Evolutionary conservation across 2,888 invertebrate genomes (phyloP).

Genomic region (Rotaria sp.): DNA sequence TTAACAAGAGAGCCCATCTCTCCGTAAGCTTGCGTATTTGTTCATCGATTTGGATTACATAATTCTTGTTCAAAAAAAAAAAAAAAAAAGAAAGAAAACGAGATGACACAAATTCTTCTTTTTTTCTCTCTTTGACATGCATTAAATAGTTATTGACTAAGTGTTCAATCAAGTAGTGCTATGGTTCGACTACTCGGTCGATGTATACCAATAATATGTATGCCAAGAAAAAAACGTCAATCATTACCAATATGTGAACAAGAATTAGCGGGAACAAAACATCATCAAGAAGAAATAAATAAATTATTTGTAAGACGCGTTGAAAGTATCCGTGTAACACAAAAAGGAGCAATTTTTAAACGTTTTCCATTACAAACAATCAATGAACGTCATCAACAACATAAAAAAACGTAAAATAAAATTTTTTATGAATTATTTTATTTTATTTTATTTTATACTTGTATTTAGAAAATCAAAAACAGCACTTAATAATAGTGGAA

Average conservation of each 20-base stretch:
- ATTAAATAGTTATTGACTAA: neutral
- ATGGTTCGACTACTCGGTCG: slow-evolving; percentile 5
- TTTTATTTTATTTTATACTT: neutral
- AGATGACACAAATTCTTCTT: neutral
- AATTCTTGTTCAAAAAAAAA: neutral
- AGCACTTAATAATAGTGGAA: neutral
- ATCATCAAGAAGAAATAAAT: slow-evolving; percentile 19
- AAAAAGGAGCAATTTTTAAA: neutral
- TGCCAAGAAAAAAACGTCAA: slow-evolving; percentile 14
- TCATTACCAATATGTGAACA: slow-evolving; percentile 3
- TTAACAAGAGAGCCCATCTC: neutral
- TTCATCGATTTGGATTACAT: slow-evolving; percentile 2
- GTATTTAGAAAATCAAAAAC: neutral
- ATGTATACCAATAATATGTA: neutral
- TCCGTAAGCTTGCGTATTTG: neutral
- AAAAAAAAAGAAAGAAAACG: too few species aligned
- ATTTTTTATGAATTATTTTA: neutral
- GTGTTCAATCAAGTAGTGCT: neutral
- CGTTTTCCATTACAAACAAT: neutral
- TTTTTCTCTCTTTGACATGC: neutral
- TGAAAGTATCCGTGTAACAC: slow-evolving; percentile 7
- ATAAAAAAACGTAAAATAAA: neutral
- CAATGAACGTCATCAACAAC: neutral
- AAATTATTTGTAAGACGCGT: slow-evolving; percentile 19
- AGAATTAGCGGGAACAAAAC: neutral